Percentiles rank a stretch among this genome's conserved stretches.
Conservation (phyloP, 2,797 vertebrate species). For the Gambelia wislizenii region DNA sequence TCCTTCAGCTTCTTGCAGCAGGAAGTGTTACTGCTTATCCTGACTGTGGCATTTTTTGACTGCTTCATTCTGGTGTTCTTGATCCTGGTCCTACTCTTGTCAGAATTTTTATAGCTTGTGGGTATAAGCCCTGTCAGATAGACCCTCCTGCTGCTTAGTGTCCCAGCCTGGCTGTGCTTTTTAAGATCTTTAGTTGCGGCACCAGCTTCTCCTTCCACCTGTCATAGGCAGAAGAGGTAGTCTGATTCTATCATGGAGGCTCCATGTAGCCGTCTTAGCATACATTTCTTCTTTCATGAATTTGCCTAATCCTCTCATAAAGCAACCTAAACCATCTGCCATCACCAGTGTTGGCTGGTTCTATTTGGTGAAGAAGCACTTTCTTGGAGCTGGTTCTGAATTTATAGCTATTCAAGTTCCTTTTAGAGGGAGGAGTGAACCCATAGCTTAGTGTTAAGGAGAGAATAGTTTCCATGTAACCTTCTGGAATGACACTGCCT, state of each 20-base stretch:
- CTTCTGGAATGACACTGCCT: rapidly evolving
- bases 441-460: neutral
- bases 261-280: neutral
- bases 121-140: neutral
- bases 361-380: neutral
- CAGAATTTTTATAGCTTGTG: neutral
- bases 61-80: neutral
- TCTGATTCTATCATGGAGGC: neutral
- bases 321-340: too few relatives aligned
- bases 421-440: neutral
- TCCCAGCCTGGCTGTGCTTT: too few relatives aligned
- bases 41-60: too few relatives aligned
- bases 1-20: too few relatives aligned
- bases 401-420: too few relatives aligned
- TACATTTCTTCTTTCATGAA: neutral
- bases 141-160: neutral
- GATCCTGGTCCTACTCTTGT: neutral
- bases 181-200: too few relatives aligned
- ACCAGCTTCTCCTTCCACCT: neutral
- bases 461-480: neutral
- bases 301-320: neutral
- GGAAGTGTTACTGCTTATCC: too few relatives aligned
- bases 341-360: too few relatives aligned
- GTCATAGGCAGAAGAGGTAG: neutral
- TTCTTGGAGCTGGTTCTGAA: neutral